These are phyloP conservation scores for Gallinago paraguaiae DNA, from an alignment of 2,113 vertebrate genomes.

Conservation along the genomic window DNA sequence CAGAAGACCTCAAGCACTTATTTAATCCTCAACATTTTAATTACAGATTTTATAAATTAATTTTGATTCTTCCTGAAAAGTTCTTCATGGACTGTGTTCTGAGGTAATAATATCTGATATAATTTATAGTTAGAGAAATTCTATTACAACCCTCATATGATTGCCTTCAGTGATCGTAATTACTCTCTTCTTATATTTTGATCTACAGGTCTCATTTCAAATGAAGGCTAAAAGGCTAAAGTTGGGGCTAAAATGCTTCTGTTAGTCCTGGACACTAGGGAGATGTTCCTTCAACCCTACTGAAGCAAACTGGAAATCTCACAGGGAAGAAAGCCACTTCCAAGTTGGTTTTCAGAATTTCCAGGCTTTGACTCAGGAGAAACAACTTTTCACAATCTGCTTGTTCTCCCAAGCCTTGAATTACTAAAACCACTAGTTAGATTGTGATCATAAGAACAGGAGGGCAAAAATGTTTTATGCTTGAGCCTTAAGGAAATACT, in stretches of 20 bases:
- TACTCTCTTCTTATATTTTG: slow-evolving; percentile 44
- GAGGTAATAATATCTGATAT: slow-evolving; percentile 58
- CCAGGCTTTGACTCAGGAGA: background rate
- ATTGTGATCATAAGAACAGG: background rate
- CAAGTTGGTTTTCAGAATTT: background rate
- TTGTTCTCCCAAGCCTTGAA: background rate
- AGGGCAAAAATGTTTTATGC: background rate
- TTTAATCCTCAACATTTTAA: slow-evolving; percentile 70
- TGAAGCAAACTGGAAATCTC: background rate
- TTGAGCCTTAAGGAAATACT: background rate
- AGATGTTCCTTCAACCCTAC: background rate
- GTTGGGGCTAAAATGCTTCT: background rate
- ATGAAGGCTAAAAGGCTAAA: slow-evolving; percentile 12
- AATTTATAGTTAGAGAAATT: slow-evolving; percentile 62
- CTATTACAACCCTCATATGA: slow-evolving; percentile 50
- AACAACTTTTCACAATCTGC: background rate
- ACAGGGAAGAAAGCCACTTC: background rate
- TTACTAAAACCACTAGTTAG: background rate
- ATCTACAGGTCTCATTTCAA: slow-evolving; percentile 42
- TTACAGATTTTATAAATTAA: slow-evolving; percentile 70
- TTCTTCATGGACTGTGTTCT: slow-evolving; percentile 42
- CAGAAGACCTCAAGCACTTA: slow-evolving; percentile 57
- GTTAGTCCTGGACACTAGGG: background rate
- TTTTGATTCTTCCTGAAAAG: slow-evolving; percentile 60
- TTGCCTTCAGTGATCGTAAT: slow-evolving; percentile 58